These are phyloP conservation scores for Romanogobio albipinnatus DNA, from an alignment of 2,113 vertebrate species.

Conservation along the genomic window DNA sequence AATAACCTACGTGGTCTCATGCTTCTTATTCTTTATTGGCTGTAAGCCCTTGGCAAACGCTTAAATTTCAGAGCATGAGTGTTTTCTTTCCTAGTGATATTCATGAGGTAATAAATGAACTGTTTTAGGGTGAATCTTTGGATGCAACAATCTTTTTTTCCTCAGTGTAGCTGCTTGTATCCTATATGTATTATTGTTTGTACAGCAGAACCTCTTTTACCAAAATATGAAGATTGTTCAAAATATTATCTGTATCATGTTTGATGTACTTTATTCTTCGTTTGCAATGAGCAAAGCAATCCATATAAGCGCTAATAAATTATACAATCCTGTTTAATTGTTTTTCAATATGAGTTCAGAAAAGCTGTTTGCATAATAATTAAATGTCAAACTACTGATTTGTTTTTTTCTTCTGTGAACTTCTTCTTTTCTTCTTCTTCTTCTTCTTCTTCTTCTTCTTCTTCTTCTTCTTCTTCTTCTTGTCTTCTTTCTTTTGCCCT, in stretches of 20 bases:
- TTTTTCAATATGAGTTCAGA: too few species aligned
- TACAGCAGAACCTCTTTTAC: background rate
- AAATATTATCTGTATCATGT: too few species aligned
- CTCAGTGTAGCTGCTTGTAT: background rate
- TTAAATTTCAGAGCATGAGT: background rate
- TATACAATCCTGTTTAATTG: too few species aligned
- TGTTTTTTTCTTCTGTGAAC: background rate
- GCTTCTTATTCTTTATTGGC: background rate
- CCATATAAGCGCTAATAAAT: too few species aligned
- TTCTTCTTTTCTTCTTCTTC: too few species aligned
- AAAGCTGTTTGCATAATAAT: too few species aligned
- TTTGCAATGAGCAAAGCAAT: too few species aligned
- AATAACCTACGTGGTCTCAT: background rate
- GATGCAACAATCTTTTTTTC: background rate
- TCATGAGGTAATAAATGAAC: constrained; percentile 1
- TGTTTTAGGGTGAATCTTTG: background rate
- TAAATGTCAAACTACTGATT: background rate
- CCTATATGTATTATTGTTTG: background rate
- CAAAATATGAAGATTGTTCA: background rate
- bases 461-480: too few species aligned
- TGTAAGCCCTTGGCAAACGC: constrained; percentile 3
- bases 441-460: too few species aligned
- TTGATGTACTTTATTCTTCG: too few species aligned
- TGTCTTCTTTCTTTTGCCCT: too few species aligned
- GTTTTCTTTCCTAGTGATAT: background rate